phyloP scores from a whole-genome alignment of 2,888 invertebrate species.

The Philereme vetulata region DNA sequence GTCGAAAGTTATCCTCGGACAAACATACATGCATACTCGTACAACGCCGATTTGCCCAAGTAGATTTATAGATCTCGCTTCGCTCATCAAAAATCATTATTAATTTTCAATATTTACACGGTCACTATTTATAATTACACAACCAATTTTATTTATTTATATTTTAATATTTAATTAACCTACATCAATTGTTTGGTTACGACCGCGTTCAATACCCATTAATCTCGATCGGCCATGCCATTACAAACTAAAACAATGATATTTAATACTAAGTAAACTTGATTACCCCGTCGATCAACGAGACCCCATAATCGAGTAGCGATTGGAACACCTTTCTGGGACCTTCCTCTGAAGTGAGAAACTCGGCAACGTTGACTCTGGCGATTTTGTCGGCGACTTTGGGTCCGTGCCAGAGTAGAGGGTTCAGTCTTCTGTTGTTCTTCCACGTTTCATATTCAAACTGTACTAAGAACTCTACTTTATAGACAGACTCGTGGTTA shows the following conservation, averaged over 20 bases:
- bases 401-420: conserved; percentile 75
- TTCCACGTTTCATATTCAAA: conserved; percentile 64
- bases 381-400: conserved; percentile 64
- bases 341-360: conserved; percentile 72
- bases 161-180: too few species aligned
- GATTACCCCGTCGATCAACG: conserved; percentile 62
- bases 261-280: conserved; percentile 31
- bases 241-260: conserved; percentile 32
- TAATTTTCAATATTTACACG: too few species aligned
- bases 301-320: conserved; percentile 81
- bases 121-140: not conserved
- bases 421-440: conserved; percentile 54
- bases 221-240: conserved; percentile 29
- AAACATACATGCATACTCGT: too few species aligned
- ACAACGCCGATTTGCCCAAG: too few species aligned
- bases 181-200: conserved; percentile 18
- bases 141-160: conserved; percentile 19
- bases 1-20: too few species aligned
- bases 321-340: conserved; percentile 76
- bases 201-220: conserved; percentile 30
- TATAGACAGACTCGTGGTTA: conserved; percentile 80
- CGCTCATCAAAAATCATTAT: too few species aligned
- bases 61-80: too few species aligned
- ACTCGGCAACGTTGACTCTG: conserved; percentile 68
- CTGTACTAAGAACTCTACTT: conserved; percentile 71